Evolutionary conservation across 1,140 invertebrate genomes (phyloP).

Genomic region (Apocrypta bakeri): DNA sequence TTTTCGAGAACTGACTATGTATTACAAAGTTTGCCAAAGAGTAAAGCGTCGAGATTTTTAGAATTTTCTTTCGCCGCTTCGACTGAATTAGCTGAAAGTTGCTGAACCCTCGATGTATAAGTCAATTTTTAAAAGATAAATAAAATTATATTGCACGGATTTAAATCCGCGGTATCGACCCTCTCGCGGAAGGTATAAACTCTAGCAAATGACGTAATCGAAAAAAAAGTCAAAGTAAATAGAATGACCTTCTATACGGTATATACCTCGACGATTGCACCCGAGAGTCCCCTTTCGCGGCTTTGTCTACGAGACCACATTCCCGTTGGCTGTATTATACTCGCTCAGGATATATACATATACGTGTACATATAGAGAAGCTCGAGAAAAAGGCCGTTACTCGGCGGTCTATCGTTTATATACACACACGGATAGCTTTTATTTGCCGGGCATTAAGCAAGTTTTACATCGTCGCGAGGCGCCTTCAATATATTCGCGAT

Average conservation of each 20-base stretch:
- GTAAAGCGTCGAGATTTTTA: no score
- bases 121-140: no score
- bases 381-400: conserved; percentile 17
- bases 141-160: no score
- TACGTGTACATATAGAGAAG: no score
- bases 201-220: not conserved
- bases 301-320: not conserved
- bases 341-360: not conserved
- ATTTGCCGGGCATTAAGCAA: conserved; percentile 28
- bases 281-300: not conserved
- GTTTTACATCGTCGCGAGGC: conserved; percentile 16
- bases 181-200: no score
- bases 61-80: no score
- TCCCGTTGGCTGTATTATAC: not conserved
- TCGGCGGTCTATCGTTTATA: conserved; percentile 16
- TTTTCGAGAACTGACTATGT: no score
- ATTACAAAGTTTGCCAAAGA: no score
- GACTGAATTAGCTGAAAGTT: no score
- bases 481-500: conserved; percentile 43
- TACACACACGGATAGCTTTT: conserved; percentile 23
- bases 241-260: not conserved
- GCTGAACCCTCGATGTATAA: no score
- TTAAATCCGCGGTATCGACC: no score
- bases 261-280: not conserved
- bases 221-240: not conserved